Percentiles rank a stretch among this genome's conserved stretches.
phyloP scores from a whole-genome alignment of 2,113 vertebrate species.

The Saguinus midas region DNA sequence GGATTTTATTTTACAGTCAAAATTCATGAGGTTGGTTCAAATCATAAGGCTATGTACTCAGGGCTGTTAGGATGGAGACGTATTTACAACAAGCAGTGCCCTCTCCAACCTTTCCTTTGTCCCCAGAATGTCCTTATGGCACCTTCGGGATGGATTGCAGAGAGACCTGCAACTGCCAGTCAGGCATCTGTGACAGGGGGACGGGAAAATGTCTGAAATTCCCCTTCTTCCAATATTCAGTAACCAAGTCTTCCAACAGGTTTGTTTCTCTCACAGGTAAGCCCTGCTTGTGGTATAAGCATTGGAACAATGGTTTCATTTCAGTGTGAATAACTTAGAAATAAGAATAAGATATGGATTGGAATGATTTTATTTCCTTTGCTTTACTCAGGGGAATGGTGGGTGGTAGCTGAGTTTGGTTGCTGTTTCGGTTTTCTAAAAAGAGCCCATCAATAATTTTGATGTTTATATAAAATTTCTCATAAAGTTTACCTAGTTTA shows the following conservation, averaged over 20 bases:
- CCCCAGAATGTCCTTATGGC: constrained; percentile 92
- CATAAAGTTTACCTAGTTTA: background rate
- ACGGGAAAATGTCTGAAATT: constrained; percentile 94
- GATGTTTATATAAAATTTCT: background rate
- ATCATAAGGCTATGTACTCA: background rate
- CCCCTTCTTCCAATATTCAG: constrained; percentile 88
- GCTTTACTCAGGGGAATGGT: background rate
- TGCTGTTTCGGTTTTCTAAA: background rate
- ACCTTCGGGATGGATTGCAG: constrained; percentile 95
- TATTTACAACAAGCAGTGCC: background rate
- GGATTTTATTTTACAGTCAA: background rate
- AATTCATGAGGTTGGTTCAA: background rate
- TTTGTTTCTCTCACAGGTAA: constrained; percentile 87
- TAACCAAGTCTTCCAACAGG: constrained; percentile 81
- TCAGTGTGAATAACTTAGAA: background rate
- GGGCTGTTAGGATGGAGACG: background rate
- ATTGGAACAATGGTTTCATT: background rate
- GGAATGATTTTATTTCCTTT: background rate
- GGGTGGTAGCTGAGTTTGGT: background rate
- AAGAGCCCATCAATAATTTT: background rate
- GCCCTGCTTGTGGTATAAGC: background rate
- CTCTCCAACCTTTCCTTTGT: background rate
- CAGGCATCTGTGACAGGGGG: constrained; percentile 94
- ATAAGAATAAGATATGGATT: background rate
- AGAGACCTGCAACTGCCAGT: constrained; percentile 92